Evolutionary conservation across 2,888 invertebrate genomes (phyloP), one percentile per base, ranked within the genome.

Genomic region (Phlogophora meticulosa): DNA sequence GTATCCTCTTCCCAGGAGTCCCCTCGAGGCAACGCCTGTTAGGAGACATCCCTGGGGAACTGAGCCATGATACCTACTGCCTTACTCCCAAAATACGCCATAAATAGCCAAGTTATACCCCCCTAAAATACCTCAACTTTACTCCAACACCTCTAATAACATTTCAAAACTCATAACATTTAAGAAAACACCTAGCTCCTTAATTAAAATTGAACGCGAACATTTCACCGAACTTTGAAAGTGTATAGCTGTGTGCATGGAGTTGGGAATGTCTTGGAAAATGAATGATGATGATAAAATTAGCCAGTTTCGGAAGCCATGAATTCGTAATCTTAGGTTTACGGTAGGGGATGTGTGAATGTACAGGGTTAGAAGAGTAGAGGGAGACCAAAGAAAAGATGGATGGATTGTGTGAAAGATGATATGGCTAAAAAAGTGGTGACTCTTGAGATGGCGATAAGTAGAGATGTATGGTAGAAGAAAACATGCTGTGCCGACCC

Each of bases 131-230:
- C 40, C n/a, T 36, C 4, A n/a, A 69, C 40, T 72, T 43, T 40
- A 32, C 20, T 38, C 34, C 43, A 72, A 45, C 63, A 62, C 53
- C 48, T 53, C 17, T 48, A 43, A 43, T 48, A 42, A 48, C 20
- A 49, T 72, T 42, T 43, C 72, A 43, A 49, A 69, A 70, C 63
- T 72, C 70, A 38, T 56, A 48, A 72, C 48, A 38, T 71, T 69
- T 38, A 48, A 43, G 49, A 53, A 73, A 72, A 73, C 73, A 73
- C 65, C 38, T 40, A 3, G 7, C 48, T 17, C 40, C 48, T 49
- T 72, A 73, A 72, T 72, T 72, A 58, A 72, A 72, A 58, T 72
- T 64, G 72, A 72, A 64, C 53, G 43, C 7, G 42, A 72, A 65
- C 73, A 15, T 43, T 72, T 43, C 36, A n/a, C 32, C 34, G 20